Base-by-base conservation (phyloP, 2,113 vertebrate genomes). In the Anolis sagrei region DNA sequence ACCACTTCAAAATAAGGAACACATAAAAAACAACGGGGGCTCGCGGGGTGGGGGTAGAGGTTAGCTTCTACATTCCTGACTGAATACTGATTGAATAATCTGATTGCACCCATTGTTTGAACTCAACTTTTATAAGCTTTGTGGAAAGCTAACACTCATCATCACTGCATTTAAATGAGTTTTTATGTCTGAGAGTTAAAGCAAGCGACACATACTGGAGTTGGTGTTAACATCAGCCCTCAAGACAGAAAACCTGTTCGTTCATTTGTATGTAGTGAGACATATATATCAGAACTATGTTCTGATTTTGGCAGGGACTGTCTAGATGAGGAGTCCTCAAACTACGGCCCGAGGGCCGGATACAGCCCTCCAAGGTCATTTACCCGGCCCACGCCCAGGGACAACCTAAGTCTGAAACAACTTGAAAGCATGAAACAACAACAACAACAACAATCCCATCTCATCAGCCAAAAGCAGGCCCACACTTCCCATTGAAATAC, bases 1-100 rank as follows among this genome's bases (percentile, higher is more conserved):
- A 93, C 91, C 94, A 93, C 92, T 95, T 94, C 87, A 93, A 93
- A 93, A 92, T 78, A 44, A 81, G 79, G 76, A 92, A 94, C 92
- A 90, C 66, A 80, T 91, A 89, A 82, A n/a, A 90, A 92, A 92
- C 61, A 75, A 3, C 27, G 2, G 27, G 27, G 61, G 61, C 5
- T n/a, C 5, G 27, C 4, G 27, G 10, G 11, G 27, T 58, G 54
- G 54, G n/a, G 29, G 54, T 4, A 14, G 44, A 10, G 11, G 27
- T 19, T 27, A 27, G 27, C 11, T n/a, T 0, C 14, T 21, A 9
- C 9, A 7, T 87, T 91, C 70, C 29, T 44, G n/a, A n/a, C n/a
- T n/a, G n/a, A n/a, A n/a, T n/a, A 87, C 91, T 75, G 82, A 80
- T 64, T 73, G 80, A 87, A 86, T 84, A 87, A 23, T 62, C 86